Evolutionary conservation across 2,113 vertebrate species (phyloP), one percentile per base, ranked within the genome.

Genomic region (Prunella fulvescens): DNA sequence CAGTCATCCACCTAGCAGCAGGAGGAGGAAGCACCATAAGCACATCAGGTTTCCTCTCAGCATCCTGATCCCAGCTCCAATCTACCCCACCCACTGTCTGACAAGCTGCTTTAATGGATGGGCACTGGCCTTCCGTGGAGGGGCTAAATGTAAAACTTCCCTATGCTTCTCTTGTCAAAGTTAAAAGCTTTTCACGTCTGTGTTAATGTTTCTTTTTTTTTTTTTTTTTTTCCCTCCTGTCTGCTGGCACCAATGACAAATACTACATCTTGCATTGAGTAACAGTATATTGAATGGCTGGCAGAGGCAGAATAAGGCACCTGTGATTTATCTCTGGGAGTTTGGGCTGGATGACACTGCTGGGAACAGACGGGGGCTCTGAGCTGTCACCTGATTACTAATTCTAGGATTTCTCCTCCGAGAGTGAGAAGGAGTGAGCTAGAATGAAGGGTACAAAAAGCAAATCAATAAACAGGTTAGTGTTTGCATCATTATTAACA

Each of bases 381-480:
- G 97, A 97, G 94, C 97, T 98, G 98, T 98, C 98, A 98, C 97
- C 98, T 98, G 98, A 98, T 97, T 98, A 98, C 98, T 98, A 97
- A 98, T 98, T 97, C 98, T 97, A 98, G 96, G 98, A 98, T 98
- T 97, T 98, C 96, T 98, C 97, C 98, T 98, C 86, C 0, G 79
- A 98, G 98, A 98, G 96, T 95, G 97, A 98, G 96, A 97, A 98
- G 97, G 93, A 98, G 96, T 95, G 97, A 98, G 97, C 84, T 72
- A 60, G 97, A 96, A 97, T 97, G 97, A 98, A 98, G 97, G 98
- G 97, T 98, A 98, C 97, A 98, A 98, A 98, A 98, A 98, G 97
- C 97, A 98, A 98, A 98, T 98, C 98, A 98, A 98, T 98, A 98
- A 98, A 98, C 97, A 98, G 97, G 98, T 98, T 98, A 98, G 98